These are phyloP conservation scores for Chaetodon trifasciatus DNA, from an alignment of 2,797 vertebrate genomes.

Conservation along the genomic window DNA sequence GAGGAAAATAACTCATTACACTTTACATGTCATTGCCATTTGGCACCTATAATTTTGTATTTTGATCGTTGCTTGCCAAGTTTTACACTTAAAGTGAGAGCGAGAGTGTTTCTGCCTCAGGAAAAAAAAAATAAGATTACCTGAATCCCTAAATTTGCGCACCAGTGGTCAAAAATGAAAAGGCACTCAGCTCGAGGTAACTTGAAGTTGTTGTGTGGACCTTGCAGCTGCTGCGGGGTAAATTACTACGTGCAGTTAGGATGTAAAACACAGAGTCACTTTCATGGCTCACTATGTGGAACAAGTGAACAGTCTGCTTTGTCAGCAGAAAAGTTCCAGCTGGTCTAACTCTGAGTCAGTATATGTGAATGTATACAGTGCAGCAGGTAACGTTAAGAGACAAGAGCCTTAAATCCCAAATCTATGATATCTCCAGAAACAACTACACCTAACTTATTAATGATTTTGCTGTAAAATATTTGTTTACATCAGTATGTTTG, in stretches of 20 bases:
- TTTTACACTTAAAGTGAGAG: neutral
- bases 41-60: neutral
- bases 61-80: neutral
- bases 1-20: neutral
- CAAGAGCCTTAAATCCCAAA: slow-evolving; percentile 3
- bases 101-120: neutral
- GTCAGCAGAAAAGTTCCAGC: slow-evolving; percentile 68
- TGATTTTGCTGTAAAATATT: neutral
- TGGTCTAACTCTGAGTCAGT: slow-evolving; percentile 42
- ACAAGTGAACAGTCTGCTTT: slow-evolving; percentile 61
- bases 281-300: slow-evolving; percentile 71
- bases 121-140: neutral
- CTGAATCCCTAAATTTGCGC: slow-evolving; percentile 16
- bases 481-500: slow-evolving; percentile 6
- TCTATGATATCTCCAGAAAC: neutral
- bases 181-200: neutral
- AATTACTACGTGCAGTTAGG: slow-evolving; percentile 53
- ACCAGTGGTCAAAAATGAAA: slow-evolving; percentile 25
- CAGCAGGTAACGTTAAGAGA: slow-evolving; percentile 20
- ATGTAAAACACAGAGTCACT: slow-evolving; percentile 74
- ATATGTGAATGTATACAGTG: slow-evolving; percentile 7
- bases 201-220: slow-evolving; percentile 15
- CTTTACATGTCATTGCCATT: neutral
- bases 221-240: slow-evolving; percentile 35
- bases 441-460: neutral